Base-by-base conservation (phyloP, 2,113 vertebrate genomes). In the Coturnix japonica region DNA sequence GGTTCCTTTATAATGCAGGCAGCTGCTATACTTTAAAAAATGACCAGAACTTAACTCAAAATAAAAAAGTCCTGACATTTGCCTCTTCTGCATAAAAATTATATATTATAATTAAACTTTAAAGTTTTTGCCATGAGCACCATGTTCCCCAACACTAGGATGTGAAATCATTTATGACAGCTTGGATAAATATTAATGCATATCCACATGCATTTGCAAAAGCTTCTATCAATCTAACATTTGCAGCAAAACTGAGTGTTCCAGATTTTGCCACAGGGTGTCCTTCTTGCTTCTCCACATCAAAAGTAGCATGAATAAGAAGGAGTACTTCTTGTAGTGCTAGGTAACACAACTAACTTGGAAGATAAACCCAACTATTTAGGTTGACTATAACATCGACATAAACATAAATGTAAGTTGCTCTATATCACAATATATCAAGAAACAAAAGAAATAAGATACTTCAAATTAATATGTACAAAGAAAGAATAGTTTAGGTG, bases 101-200 rank as follows among this genome's bases (percentile, higher is more conserved):
- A 98, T 98, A 99, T 98, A 98, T 98, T 98, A 98, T 98, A 98
- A 99, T 99, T 99, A 98, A 99, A 98, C 98, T 99, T 98, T 98
- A 98, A 99, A 98, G 97, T 99, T 99, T 99, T 99, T 98, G 98
- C 98, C 98, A 99, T 98, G 98, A 99, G 98, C 98, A 98, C 98
- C 98, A 98, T 97, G 97, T 98, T 98, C 97, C 97, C 98, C 97
- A 98, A 98, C 98, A 98, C 98, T 97, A 97, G 97, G 98, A 98
- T 98, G 98, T 98, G 98, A 99, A 99, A 99, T 99, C 98, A 99
- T 98, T 99, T 98, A 98, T 99, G 98, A 99, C 98, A 99, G 98
- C 97, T 98, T 97, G 97, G 98, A 99, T 99, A 99, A 99, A 99
- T 99, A 99, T 99, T 99, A 99, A 99, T 99, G 98, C 98, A 97